phyloP scores from a whole-genome alignment of 2,888 invertebrate species.

The Sphinx pinastri region DNA sequence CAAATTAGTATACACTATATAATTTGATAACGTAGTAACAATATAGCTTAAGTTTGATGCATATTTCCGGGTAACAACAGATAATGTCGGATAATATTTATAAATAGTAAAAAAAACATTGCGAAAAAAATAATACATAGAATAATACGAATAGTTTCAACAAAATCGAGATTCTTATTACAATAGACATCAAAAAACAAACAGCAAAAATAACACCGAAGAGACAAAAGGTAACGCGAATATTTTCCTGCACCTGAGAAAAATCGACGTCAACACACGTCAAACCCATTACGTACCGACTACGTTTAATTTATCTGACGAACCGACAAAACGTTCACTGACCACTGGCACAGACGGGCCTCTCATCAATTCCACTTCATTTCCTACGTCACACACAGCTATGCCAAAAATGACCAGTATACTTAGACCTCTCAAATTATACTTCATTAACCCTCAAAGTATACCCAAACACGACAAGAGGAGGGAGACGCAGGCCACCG shows the following conservation, averaged over 20 bases:
- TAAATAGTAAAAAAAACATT: too few species aligned
- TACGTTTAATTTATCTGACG: conserved; percentile 33
- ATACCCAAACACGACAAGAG: conserved; percentile 35
- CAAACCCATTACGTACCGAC: conserved; percentile 19
- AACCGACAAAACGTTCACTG: conserved; percentile 43
- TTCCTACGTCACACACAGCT: conserved; percentile 62
- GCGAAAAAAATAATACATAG: too few species aligned
- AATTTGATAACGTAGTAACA: too few species aligned
- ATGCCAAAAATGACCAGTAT: conserved; percentile 45
- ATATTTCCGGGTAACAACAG: too few species aligned
- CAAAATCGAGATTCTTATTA: too few species aligned
- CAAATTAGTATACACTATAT: too few species aligned
- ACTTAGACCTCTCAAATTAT: conserved; percentile 43
- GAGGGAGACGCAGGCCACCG: conserved; percentile 45
- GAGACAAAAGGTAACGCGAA: background rate
- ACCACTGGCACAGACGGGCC: conserved; percentile 46
- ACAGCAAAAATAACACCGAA: too few species aligned
- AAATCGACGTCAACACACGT: conserved; percentile 4
- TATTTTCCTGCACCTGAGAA: background rate
- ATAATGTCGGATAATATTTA: too few species aligned
- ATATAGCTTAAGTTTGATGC: too few species aligned
- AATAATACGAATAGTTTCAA: too few species aligned
- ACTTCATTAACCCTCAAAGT: conserved; percentile 33
- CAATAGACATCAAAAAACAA: too few species aligned
- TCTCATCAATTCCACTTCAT: conserved; percentile 63